Conservation (phyloP, 2,888 invertebrate species). For the Antheraea assamensis region DNA sequence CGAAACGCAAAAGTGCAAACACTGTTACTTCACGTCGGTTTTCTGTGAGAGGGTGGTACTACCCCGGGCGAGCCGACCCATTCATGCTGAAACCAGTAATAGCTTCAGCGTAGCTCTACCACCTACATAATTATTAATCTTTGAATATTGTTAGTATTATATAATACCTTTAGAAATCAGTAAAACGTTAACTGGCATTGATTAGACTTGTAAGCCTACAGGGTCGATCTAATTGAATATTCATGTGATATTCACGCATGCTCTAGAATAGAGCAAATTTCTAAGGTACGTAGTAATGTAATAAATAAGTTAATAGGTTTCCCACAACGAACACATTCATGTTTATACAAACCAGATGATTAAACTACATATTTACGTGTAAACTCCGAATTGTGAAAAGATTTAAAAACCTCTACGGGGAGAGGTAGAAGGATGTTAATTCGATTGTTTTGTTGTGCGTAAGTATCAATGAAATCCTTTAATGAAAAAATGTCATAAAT, state of each 20-base stretch:
- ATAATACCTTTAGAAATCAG: constrained; percentile 25
- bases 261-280: neutral
- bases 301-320: neutral
- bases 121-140: neutral
- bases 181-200: constrained; percentile 45
- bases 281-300: neutral
- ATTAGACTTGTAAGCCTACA: constrained; percentile 37
- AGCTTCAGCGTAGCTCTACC: too few species aligned
- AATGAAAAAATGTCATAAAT: neutral
- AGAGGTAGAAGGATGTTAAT: neutral
- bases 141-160: constrained; percentile 16
- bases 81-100: too few species aligned
- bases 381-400: too few species aligned
- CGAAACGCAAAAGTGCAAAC: too few species aligned
- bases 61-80: too few species aligned
- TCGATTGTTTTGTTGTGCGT: neutral
- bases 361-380: too few species aligned
- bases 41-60: too few species aligned
- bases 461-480: neutral
- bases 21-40: too few species aligned
- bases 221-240: constrained; percentile 39
- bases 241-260: constrained; percentile 34
- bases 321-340: too few species aligned
- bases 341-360: too few species aligned
- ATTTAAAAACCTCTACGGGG: too few species aligned